phyloP scores from a whole-genome alignment of 2,888 invertebrate species.

The Aquatica leii region DNA sequence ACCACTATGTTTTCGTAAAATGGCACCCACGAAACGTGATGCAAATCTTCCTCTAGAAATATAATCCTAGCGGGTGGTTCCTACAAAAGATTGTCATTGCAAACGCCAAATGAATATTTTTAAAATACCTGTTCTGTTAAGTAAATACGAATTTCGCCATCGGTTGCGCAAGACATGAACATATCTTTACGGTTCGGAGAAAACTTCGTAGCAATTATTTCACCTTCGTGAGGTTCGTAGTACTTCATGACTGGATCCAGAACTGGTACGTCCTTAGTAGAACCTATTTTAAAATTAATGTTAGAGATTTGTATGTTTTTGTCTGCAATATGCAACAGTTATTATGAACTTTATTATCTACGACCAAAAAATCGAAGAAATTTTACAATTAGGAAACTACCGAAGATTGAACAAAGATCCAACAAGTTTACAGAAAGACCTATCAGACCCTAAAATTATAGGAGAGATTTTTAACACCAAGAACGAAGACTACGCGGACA shows the following conservation, averaged over 20 bases:
- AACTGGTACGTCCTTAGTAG: slow-evolving; percentile 47
- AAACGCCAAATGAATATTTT: too few relatives aligned
- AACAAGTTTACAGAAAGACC: too few relatives aligned
- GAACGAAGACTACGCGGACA: too few relatives aligned
- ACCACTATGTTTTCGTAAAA: slow-evolving; percentile 55
- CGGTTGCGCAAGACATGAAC: slow-evolving; percentile 57
- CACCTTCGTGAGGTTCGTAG: slow-evolving; percentile 57
- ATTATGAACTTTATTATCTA: too few relatives aligned
- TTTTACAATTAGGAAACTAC: too few relatives aligned
- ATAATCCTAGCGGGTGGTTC: slow-evolving; percentile 57
- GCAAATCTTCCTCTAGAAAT: slow-evolving; percentile 49
- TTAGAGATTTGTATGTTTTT: too few relatives aligned
- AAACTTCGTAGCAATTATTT: slow-evolving; percentile 53
- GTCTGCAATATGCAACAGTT: too few relatives aligned
- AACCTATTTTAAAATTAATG: slow-evolving; percentile 40
- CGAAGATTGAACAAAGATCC: too few relatives aligned
- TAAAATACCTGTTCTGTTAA: slow-evolving; percentile 54
- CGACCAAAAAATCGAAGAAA: too few relatives aligned
- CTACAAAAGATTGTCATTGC: slow-evolving; percentile 42
- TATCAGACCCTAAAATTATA: too few relatives aligned
- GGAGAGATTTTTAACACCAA: too few relatives aligned
- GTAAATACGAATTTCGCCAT: slow-evolving; percentile 58
- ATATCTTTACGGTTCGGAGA: slow-evolving; percentile 57
- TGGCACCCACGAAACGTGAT: slow-evolving; percentile 52
- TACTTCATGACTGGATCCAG: slow-evolving; percentile 58